Conservation (phyloP, 2,797 vertebrate genomes). For the Sebastes melanostomus region DNA sequence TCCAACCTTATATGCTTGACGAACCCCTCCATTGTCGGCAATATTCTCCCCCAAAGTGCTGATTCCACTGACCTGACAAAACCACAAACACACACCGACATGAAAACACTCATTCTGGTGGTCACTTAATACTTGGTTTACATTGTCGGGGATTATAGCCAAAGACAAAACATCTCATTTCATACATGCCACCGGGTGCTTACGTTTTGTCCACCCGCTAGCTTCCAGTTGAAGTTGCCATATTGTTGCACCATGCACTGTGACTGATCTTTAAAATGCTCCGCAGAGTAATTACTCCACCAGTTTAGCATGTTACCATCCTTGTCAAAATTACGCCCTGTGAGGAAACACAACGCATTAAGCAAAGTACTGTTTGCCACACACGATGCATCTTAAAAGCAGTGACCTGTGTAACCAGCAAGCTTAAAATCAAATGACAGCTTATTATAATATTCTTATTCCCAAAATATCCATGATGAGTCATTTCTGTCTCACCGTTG, state of each 20-base stretch:
- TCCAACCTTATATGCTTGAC: conserved; percentile 93
- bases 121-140: conserved; percentile 12
- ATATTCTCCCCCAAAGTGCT: conserved; percentile 97
- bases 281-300: conserved; percentile 96
- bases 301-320: conserved; percentile 97
- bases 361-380: conserved; percentile 19
- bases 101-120: conserved; percentile 65
- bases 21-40: conserved; percentile 95
- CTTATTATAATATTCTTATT: neutral
- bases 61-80: conserved; percentile 91
- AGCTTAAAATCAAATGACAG: neutral
- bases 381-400: neutral
- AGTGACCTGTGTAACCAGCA: neutral
- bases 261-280: conserved; percentile 91
- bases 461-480: neutral
- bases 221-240: conserved; percentile 92
- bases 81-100: conserved; percentile 10
- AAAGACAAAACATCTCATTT: conserved; percentile 22
- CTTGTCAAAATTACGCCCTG: conserved; percentile 96
- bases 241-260: conserved; percentile 95
- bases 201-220: conserved; percentile 91
- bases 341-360: conserved; percentile 21
- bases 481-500: conserved; percentile 73
- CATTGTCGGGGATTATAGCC: neutral
- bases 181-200: conserved; percentile 55